phyloP scores from a whole-genome alignment of 2,888 invertebrate genomes.

The Carpatolechia fugitivella region DNA sequence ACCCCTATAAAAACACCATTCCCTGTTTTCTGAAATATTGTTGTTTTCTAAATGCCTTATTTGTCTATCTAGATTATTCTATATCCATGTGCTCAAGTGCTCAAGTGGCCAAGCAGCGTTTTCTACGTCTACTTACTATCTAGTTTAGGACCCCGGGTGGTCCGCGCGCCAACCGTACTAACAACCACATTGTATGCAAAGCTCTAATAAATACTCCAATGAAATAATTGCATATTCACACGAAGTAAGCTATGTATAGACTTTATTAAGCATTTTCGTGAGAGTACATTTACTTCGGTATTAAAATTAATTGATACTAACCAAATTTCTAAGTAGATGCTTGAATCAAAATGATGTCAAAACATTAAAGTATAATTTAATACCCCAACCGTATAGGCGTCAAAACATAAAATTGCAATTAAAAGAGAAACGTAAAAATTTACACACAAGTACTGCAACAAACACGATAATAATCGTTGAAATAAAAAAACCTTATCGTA shows the following conservation, averaged over 20 bases:
- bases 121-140: conserved; percentile 19
- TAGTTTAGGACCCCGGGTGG: conserved; percentile 34
- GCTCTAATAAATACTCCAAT: conserved; percentile 34
- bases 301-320: too few relatives aligned
- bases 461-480: conserved; percentile 39
- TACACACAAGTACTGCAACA: not conserved
- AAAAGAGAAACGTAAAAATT: conserved; percentile 2
- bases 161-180: conserved; percentile 31
- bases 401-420: conserved; percentile 4
- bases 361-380: conserved; percentile 13
- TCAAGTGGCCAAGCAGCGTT: not conserved
- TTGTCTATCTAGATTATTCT: too few relatives aligned
- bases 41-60: too few relatives aligned
- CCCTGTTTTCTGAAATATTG: too few relatives aligned
- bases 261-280: too few relatives aligned
- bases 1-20: too few relatives aligned
- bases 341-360: too few relatives aligned
- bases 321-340: too few relatives aligned
- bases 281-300: too few relatives aligned
- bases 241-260: not conserved
- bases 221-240: conserved; percentile 38
- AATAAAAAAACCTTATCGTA: conserved; percentile 30
- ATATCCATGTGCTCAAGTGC: conserved; percentile 5
- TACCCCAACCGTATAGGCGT: conserved; percentile 18
- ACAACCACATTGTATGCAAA: conserved; percentile 40